A percentile compares a stretch with the other conserved stretches of the same genome.
phyloP scores from a whole-genome alignment of 1,140 invertebrate species.

The Oryzaephilus surinamensis region DNA sequence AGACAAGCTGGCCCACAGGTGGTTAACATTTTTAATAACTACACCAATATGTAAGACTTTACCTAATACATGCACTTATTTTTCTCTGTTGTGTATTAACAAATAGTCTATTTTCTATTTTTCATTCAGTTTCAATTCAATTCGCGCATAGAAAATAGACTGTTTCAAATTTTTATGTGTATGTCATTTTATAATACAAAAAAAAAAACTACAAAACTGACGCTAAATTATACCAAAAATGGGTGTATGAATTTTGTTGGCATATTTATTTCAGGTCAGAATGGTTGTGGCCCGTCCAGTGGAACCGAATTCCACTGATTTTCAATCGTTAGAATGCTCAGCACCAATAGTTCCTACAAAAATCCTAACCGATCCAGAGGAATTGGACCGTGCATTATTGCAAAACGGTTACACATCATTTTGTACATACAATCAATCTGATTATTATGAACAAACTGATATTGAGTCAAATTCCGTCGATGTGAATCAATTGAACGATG shows the following conservation, averaged over 20 bases:
- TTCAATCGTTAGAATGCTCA: slow-evolving; percentile 45
- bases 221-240: no score
- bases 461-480: slow-evolving; percentile 5
- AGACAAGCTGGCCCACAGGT: slow-evolving; percentile 69
- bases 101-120: not conserved
- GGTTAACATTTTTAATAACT: slow-evolving; percentile 20
- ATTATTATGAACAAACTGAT: slow-evolving; percentile 4
- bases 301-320: slow-evolving; percentile 58
- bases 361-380: slow-evolving; percentile 68
- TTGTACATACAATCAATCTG: slow-evolving; percentile 12
- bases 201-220: no score
- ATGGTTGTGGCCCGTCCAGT: slow-evolving; percentile 82
- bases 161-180: no score
- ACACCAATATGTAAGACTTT: slow-evolving; percentile 19
- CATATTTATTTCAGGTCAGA: slow-evolving; percentile 46
- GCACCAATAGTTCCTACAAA: slow-evolving; percentile 74
- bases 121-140: no score
- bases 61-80: slow-evolving; percentile 11
- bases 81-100: no score
- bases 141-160: no score
- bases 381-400: slow-evolving; percentile 65
- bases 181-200: no score
- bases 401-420: slow-evolving; percentile 49
- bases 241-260: no score
- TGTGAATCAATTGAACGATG: not conserved